phyloP scores from a whole-genome alignment of 2,888 invertebrate species.

The Eupithecia abbreviata region DNA sequence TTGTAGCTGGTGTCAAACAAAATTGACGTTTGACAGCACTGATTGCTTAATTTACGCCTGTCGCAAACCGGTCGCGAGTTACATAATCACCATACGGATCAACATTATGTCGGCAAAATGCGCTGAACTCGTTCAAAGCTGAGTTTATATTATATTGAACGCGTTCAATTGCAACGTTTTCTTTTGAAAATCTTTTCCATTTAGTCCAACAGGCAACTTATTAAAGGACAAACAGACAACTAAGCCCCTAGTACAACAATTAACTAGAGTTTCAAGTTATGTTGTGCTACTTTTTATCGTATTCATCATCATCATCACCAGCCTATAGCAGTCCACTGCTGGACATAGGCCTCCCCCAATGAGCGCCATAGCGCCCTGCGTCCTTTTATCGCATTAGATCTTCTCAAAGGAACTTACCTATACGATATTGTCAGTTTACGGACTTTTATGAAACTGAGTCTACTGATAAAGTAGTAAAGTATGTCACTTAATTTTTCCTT shows the following conservation, averaged over 20 bases:
- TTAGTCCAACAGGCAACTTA: background rate
- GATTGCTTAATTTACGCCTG: too few species aligned
- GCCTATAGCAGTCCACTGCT: too few species aligned
- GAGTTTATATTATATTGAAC: too few species aligned
- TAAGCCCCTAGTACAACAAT: slow-evolving; percentile 6
- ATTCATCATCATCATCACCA: too few species aligned
- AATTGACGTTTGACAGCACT: too few species aligned
- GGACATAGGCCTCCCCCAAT: too few species aligned
- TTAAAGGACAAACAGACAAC: background rate
- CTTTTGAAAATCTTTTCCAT: background rate
- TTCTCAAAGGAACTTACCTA: slow-evolving; percentile 1
- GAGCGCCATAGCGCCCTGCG: too few species aligned
- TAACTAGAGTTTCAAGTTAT: slow-evolving; percentile 3
- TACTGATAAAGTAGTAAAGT: slow-evolving; percentile 11
- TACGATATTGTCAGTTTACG: slow-evolving; percentile 24
- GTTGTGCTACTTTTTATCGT: background rate
- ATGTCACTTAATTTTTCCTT: background rate
- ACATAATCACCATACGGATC: too few species aligned
- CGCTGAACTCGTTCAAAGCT: too few species aligned
- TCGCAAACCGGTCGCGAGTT: too few species aligned
- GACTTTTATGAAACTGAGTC: slow-evolving; percentile 18
- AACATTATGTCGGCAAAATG: too few species aligned
- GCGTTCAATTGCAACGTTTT: background rate
- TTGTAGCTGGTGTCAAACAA: too few species aligned
- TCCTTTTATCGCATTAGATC: background rate